These are phyloP conservation scores for Acanthoscelides obtectus DNA, from an alignment of 2,888 invertebrate species.

Conservation along the genomic window DNA sequence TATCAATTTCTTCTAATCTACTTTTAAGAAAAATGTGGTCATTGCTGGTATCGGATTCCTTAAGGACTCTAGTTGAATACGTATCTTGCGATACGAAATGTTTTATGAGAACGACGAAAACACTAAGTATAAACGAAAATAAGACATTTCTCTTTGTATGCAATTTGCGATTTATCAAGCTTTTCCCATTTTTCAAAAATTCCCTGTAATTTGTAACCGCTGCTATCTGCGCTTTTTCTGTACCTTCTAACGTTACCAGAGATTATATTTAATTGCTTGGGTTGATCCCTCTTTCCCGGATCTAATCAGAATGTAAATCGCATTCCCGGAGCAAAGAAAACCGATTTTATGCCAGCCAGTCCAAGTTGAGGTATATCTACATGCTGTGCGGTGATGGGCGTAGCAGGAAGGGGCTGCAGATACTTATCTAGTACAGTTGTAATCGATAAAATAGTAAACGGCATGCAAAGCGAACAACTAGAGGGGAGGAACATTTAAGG, in stretches of 20 bases:
- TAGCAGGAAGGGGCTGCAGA: neutral
- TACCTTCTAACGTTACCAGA: neutral
- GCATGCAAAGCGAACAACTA: too few species aligned
- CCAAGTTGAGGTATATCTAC: neutral
- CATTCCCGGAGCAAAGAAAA: neutral
- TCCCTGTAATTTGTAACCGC: neutral
- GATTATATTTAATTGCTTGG: neutral
- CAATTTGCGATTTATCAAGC: neutral
- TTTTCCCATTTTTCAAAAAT: neutral
- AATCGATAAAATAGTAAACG: neutral
- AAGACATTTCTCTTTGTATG: neutral
- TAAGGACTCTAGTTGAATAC: too few species aligned
- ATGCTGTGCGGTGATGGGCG: neutral
- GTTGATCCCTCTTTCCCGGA: neutral
- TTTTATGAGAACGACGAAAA: too few species aligned
- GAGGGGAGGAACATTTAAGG: too few species aligned
- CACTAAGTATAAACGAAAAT: neutral
- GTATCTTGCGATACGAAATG: too few species aligned
- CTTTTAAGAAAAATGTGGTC: too few species aligned
- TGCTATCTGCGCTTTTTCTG: neutral
- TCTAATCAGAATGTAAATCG: neutral
- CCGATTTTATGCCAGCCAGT: neutral
- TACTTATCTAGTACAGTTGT: neutral
- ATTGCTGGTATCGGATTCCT: too few species aligned
- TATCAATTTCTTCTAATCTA: too few species aligned